Conservation (phyloP, 37 sponge, comb jelly and placozoan species). For the Mnemiopsis leidyi region DNA sequence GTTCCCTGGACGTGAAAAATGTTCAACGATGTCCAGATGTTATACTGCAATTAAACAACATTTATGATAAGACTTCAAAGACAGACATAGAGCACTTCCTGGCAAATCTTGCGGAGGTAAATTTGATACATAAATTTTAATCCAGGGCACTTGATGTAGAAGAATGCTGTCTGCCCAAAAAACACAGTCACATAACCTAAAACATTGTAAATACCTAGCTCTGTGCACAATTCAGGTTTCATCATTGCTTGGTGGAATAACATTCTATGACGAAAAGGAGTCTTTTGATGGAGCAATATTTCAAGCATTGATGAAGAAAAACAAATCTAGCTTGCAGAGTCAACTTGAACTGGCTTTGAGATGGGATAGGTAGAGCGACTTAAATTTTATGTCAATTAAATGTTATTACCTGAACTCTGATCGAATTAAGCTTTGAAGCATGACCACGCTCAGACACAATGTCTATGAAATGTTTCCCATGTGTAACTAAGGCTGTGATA, state of each 20-base stretch:
- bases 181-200: no score
- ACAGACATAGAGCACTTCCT: background rate
- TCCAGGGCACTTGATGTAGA: no score
- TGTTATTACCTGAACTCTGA: no score
- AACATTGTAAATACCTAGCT: no score
- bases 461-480: no score
- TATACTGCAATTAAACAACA: background rate
- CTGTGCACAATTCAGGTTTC: no score
- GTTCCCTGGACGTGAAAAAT: background rate
- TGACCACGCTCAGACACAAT: no score
- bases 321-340: background rate
- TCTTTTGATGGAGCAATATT: slow-evolving; percentile 26
- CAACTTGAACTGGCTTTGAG: background rate
- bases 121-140: background rate
- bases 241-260: background rate
- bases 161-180: no score
- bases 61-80: background rate
- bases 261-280: background rate
- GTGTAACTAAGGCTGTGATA: no score
- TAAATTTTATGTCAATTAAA: no score
- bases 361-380: slow-evolving; percentile 18
- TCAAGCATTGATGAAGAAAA: background rate
- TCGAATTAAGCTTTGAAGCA: no score
- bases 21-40: background rate
- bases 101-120: background rate